These are phyloP conservation scores for Apodemus sylvaticus DNA, from an alignment of 2,113 vertebrate species.

Conservation along the genomic window DNA sequence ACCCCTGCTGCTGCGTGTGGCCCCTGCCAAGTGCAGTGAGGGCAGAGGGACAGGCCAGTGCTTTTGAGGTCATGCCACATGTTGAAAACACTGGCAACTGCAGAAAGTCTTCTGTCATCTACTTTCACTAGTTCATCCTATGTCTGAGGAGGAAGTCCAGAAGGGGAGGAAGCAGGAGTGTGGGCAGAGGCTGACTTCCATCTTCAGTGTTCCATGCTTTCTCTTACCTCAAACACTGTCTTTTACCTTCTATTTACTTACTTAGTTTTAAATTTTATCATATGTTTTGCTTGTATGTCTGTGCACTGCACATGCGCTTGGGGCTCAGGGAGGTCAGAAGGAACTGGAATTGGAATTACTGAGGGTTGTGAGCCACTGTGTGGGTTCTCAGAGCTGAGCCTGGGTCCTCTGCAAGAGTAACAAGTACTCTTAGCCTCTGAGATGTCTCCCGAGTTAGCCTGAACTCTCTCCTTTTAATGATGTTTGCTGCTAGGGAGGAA, in stretches of 20 bases:
- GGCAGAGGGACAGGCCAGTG: neutral
- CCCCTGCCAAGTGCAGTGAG: neutral
- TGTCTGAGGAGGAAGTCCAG: neutral
- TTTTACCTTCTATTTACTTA: neutral
- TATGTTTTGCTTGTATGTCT: neutral
- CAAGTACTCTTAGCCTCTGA: neutral
- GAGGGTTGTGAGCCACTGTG: neutral
- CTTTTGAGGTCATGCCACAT: neutral
- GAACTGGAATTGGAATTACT: neutral
- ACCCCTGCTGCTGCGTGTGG: neutral
- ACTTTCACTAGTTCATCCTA: neutral
- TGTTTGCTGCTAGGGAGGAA: neutral
- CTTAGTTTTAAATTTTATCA: neutral
- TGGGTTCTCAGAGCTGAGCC: neutral
- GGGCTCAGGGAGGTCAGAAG: neutral
- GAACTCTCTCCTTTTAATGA: neutral
- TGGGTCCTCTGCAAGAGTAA: neutral
- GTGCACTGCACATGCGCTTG: accelerated
- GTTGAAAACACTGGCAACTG: neutral
- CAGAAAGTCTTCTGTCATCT: neutral
- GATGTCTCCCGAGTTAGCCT: neutral
- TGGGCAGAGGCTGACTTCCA: neutral
- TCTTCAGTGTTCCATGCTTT: neutral
- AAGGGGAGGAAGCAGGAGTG: neutral
- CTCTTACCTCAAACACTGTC: neutral